Evolutionary conservation across 2,888 invertebrate genomes (phyloP).

Genomic region (Macrophya alboannulata): DNA sequence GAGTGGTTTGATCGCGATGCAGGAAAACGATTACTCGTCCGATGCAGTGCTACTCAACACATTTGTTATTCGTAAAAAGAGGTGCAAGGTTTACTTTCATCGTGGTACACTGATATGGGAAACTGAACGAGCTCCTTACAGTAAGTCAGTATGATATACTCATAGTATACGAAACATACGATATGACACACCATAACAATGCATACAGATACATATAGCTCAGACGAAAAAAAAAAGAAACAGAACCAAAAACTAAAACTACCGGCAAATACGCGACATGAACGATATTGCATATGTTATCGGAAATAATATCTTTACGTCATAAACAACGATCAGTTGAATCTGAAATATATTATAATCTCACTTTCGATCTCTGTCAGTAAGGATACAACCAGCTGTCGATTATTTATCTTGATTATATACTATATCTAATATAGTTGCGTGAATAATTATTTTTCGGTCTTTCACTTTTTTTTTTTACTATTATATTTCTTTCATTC

Average conservation of each 20-base stretch:
- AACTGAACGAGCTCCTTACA: constrained; percentile 82
- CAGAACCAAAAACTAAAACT: no score
- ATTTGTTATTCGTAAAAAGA: constrained; percentile 84
- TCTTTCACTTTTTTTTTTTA: neutral
- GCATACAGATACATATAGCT: no score
- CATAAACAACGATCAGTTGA: no score
- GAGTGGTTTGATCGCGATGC: constrained; percentile 63
- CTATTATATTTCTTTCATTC: neutral
- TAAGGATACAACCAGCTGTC: neutral
- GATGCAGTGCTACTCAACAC: constrained; percentile 81
- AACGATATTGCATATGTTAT: no score
- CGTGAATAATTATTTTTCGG: neutral
- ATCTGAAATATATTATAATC: no score
- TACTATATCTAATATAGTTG: neutral
- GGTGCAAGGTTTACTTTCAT: constrained; percentile 85
- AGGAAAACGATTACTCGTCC: constrained; percentile 70
- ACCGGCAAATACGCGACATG: no score
- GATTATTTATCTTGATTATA: neutral
- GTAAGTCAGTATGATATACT: constrained; percentile 77
- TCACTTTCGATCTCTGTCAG: neutral
- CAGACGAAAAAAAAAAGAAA: no score
- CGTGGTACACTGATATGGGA: constrained; percentile 85
- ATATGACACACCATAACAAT: no score
- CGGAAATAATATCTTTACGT: no score
- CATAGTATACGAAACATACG: constrained; percentile 1